Conservation (phyloP, 2,888 invertebrate species). For the Brachyopa scutellaris region DNA sequence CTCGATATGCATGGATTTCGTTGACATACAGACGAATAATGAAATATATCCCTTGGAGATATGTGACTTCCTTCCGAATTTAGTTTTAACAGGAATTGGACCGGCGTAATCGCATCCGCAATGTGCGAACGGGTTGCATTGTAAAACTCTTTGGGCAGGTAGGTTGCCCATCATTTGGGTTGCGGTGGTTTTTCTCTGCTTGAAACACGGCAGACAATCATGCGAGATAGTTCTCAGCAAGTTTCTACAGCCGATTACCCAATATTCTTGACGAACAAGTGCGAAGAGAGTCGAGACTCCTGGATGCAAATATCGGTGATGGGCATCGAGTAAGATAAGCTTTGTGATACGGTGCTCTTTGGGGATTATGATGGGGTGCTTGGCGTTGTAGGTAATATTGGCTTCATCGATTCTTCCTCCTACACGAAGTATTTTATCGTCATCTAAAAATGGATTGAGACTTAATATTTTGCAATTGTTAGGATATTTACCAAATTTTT, state of each 20-base stretch:
- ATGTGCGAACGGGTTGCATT: neutral
- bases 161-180: neutral
- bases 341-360: slow-evolving; percentile 2
- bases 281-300: slow-evolving; percentile 5
- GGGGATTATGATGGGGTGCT: slow-evolving; percentile 9
- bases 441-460: slow-evolving; percentile 63
- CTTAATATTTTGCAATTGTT: neutral
- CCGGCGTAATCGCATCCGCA: neutral
- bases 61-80: neutral
- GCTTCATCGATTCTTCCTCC: slow-evolving; percentile 67
- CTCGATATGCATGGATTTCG: slow-evolving; percentile 2
- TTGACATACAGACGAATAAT: neutral
- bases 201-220: neutral
- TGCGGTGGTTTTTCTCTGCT: neutral
- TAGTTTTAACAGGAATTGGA: neutral
- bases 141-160: neutral
- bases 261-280: slow-evolving; percentile 4
- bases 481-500: neutral
- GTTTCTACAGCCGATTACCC: neutral
- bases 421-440: slow-evolving; percentile 70
- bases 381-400: slow-evolving; percentile 40
- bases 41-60: neutral
- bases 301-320: slow-evolving; percentile 11
- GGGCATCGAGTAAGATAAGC: neutral
- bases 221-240: neutral